These are phyloP conservation scores for Thalpophila matura DNA, from an alignment of 2,888 invertebrate species.

Conservation along the genomic window DNA sequence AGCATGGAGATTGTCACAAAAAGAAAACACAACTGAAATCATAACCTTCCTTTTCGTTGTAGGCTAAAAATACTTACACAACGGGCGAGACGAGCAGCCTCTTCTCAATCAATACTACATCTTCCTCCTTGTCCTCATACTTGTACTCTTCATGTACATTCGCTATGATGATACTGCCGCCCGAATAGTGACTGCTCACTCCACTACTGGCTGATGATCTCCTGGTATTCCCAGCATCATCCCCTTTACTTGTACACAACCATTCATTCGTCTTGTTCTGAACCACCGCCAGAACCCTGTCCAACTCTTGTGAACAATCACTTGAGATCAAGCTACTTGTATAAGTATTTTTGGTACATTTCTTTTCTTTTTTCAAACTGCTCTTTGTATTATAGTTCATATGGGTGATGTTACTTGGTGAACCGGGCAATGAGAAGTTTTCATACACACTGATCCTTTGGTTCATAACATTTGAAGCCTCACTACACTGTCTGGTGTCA, in stretches of 20 bases:
- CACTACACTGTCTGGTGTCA: constrained; percentile 55
- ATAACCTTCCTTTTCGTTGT: no score
- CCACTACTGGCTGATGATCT: constrained; percentile 87
- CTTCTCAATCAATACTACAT: constrained; percentile 93
- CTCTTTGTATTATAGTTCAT: constrained; percentile 82
- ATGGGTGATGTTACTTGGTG: constrained; percentile 82
- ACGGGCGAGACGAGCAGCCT: constrained; percentile 89
- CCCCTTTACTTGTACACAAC: constrained; percentile 73
- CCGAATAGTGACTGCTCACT: constrained; percentile 83
- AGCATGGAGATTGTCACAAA: no score
- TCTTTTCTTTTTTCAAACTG: constrained; percentile 72
- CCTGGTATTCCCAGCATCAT: constrained; percentile 77
- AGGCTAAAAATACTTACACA: constrained; percentile 85
- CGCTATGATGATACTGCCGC: constrained; percentile 87
- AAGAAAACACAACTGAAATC: no score
- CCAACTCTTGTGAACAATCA: constrained; percentile 72
- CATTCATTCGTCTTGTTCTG: constrained; percentile 86
- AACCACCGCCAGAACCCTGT: constrained; percentile 79
- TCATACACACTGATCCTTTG: constrained; percentile 80
- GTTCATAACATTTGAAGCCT: constrained; percentile 59
- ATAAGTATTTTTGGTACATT: constrained; percentile 40
- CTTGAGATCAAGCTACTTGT: constrained; percentile 65
- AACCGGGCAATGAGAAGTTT: constrained; percentile 85
- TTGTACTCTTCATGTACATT: constrained; percentile 94
- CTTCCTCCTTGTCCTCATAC: constrained; percentile 93